phyloP scores from a whole-genome alignment of 2,797 vertebrate genomes.

The Pantherophis vulpinus region DNA sequence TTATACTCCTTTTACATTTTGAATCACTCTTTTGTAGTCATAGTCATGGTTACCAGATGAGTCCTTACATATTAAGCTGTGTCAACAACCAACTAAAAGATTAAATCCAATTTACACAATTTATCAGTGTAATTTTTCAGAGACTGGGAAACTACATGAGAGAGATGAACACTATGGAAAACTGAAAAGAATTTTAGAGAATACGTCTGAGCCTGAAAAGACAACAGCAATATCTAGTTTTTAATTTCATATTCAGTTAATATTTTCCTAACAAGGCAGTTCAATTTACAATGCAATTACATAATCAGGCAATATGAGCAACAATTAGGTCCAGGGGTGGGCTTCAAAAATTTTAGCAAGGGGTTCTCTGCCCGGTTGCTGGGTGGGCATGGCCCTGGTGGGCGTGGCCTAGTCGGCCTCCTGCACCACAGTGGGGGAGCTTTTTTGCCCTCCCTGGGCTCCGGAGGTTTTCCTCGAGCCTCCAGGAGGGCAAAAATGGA shows the following conservation, averaged over 20 bases:
- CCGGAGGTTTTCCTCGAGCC: too few relatives aligned
- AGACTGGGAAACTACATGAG: not conserved
- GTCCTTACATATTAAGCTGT: not conserved
- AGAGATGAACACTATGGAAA: not conserved
- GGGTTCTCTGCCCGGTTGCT: too few relatives aligned
- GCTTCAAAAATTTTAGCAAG: too few relatives aligned
- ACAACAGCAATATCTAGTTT: not conserved
- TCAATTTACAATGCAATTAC: not conserved
- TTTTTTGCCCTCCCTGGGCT: too few relatives aligned
- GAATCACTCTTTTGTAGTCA: not conserved
- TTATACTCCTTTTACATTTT: not conserved
- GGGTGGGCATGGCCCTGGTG: too few relatives aligned
- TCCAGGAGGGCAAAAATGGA: too few relatives aligned
- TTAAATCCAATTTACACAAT: not conserved
- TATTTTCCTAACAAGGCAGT: not conserved
- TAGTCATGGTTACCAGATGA: not conserved
- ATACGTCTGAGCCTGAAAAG: not conserved
- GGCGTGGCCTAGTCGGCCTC: too few relatives aligned
- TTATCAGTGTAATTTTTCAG: not conserved
- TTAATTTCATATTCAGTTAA: not conserved
- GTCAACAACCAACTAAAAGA: not conserved
- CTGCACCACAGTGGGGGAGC: too few relatives aligned
- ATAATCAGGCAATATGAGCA: not conserved
- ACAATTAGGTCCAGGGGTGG: not conserved
- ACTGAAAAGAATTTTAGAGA: not conserved